phyloP scores from a whole-genome alignment of 2,888 invertebrate genomes.

The Ophion ellenae region DNA sequence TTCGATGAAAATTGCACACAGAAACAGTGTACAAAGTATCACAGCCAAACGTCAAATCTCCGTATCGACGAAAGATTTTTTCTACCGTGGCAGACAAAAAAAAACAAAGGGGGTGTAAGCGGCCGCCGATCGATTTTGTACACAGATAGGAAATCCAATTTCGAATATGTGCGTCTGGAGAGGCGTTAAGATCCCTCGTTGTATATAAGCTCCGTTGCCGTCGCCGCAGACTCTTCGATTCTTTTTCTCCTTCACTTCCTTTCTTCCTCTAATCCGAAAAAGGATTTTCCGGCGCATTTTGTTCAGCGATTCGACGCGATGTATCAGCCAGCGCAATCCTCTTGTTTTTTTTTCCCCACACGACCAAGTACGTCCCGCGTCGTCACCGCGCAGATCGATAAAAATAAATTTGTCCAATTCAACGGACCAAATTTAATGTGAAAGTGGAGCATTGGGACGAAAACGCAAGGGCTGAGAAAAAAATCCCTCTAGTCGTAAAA shows the following conservation, averaged over 20 bases:
- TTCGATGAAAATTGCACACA: not conserved
- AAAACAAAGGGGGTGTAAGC: not conserved
- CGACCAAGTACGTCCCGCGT: not conserved
- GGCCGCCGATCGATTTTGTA: conserved; percentile 53
- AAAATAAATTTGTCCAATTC: too few relatives aligned
- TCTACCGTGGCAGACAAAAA: not conserved
- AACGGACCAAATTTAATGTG: not conserved
- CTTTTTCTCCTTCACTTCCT: conserved; percentile 17
- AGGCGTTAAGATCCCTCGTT: conserved; percentile 63
- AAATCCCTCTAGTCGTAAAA: too few relatives aligned
- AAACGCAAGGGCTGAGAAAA: too few relatives aligned
- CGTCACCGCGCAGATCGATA: too few relatives aligned
- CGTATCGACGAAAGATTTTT: conserved; percentile 8
- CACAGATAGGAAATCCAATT: conserved; percentile 69
- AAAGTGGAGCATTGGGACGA: too few relatives aligned
- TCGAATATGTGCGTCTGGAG: conserved; percentile 68
- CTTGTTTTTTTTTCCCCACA: not conserved
- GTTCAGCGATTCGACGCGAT: not conserved
- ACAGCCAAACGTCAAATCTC: not conserved
- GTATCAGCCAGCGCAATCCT: not conserved
- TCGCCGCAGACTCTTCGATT: conserved; percentile 53
- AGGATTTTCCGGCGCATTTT: conserved; percentile 2
- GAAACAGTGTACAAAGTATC: not conserved
- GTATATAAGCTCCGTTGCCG: conserved; percentile 25
- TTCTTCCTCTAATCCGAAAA: conserved; percentile 19